A percentile compares a stretch with the other conserved stretches of the same genome.
Evolutionary conservation across 2,113 vertebrate genomes (phyloP).

Genomic region (Gavia stellata): DNA sequence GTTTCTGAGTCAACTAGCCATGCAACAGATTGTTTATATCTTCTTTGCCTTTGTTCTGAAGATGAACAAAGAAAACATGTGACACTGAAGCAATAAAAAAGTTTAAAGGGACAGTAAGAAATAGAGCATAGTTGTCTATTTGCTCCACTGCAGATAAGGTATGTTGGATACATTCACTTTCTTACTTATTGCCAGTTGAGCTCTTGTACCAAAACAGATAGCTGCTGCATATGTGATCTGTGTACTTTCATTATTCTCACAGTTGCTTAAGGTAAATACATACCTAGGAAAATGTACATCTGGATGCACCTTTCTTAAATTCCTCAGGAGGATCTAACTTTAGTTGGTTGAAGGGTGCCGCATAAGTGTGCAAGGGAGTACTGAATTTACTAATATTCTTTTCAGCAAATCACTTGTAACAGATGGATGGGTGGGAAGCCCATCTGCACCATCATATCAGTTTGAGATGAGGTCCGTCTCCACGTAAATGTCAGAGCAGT

Average conservation of each 20-base stretch:
- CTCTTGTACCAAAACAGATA: background rate
- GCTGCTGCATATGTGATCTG: background rate
- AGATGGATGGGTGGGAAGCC: constrained; percentile 63
- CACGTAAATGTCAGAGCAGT: constrained; percentile 50
- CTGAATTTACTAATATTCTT: constrained; percentile 21
- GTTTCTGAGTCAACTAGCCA: background rate
- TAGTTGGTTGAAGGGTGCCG: background rate
- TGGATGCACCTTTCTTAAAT: background rate
- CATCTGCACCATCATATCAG: constrained; percentile 36
- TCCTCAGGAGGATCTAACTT: background rate
- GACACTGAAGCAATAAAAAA: background rate
- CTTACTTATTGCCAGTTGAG: background rate
- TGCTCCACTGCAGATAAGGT: background rate
- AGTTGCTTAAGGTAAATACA: background rate
- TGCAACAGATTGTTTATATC: background rate
- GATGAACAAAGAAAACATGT: background rate
- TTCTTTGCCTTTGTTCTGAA: background rate
- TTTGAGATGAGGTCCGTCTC: constrained; percentile 32
- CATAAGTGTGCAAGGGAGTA: background rate
- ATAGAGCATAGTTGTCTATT: background rate
- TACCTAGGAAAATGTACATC: background rate
- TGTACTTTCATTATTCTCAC: background rate
- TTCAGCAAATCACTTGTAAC: constrained; percentile 3
- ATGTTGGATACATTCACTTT: background rate
- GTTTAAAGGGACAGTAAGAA: background rate